phyloP scores from a whole-genome alignment of 2,888 invertebrate genomes.

The Seladonia tumulorum region DNA sequence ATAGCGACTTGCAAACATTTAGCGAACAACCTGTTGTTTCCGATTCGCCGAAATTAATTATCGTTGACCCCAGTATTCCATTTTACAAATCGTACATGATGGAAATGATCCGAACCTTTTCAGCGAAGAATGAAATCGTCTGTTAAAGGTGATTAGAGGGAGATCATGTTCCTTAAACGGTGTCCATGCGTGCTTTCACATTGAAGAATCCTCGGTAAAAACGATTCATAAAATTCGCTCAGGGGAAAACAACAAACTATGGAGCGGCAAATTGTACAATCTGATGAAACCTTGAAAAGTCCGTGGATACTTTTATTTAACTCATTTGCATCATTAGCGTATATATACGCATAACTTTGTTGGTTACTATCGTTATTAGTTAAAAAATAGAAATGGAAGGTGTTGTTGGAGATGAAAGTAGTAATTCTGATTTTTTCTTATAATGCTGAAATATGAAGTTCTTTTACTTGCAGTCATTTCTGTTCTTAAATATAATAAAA shows the following conservation, averaged over 20 bases:
- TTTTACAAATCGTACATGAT: background rate
- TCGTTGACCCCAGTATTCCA: background rate
- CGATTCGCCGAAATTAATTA: background rate
- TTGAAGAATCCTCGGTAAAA: background rate
- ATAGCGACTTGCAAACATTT: background rate
- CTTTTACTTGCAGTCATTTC: too few species aligned
- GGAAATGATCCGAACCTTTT: background rate
- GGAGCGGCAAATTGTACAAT: background rate
- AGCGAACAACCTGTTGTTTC: too few species aligned
- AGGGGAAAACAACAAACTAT: too few species aligned
- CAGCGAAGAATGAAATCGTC: background rate
- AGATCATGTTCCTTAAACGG: background rate
- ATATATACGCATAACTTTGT: too few species aligned
- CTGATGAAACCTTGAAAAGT: background rate
- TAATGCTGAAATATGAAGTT: too few species aligned
- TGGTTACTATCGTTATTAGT: too few species aligned
- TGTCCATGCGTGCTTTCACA: conserved; percentile 3
- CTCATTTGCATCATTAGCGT: too few species aligned
- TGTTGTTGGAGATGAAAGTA: too few species aligned
- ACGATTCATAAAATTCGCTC: background rate
- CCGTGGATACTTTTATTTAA: background rate
- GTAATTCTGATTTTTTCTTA: too few species aligned
- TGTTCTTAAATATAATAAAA: too few species aligned
- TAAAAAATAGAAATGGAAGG: too few species aligned
- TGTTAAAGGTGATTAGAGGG: background rate